Evolutionary conservation across 2,797 vertebrate genomes (phyloP).

Genomic region (Schizopygopsis malacanthus): DNA sequence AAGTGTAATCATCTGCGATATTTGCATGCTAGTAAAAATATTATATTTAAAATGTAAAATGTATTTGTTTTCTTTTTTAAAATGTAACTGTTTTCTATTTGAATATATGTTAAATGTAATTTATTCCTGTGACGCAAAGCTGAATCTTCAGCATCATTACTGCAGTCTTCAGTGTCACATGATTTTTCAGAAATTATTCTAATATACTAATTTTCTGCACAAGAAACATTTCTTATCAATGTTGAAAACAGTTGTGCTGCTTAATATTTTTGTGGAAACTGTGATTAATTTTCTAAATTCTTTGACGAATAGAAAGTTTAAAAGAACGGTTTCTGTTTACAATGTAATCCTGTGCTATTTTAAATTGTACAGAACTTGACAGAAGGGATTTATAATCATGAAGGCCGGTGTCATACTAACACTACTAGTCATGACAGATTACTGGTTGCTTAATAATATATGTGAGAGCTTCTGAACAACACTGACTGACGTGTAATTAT

Average conservation of each 20-base stretch:
- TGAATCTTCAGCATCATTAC: background rate
- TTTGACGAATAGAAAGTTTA: background rate
- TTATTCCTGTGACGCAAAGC: background rate
- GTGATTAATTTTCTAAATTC: background rate
- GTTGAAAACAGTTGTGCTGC: background rate
- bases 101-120: background rate
- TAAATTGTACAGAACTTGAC: background rate
- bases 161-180: background rate
- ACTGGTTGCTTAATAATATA: constrained; percentile 53
- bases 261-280: background rate
- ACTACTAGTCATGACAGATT: constrained; percentile 43
- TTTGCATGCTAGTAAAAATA: background rate
- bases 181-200: background rate
- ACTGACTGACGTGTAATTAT: constrained; percentile 48
- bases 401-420: background rate
- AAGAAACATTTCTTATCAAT: background rate
- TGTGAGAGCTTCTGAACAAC: constrained; percentile 9
- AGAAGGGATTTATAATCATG: constrained; percentile 26
- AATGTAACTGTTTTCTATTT: background rate
- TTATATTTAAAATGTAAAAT: background rate
- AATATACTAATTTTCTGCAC: background rate
- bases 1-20: background rate
- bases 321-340: background rate
- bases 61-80: background rate
- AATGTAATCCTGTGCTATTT: background rate